Evolutionary conservation across 2,888 invertebrate species (phyloP), one percentile per base, ranked within the genome.

Genomic region (Clostera curtula): DNA sequence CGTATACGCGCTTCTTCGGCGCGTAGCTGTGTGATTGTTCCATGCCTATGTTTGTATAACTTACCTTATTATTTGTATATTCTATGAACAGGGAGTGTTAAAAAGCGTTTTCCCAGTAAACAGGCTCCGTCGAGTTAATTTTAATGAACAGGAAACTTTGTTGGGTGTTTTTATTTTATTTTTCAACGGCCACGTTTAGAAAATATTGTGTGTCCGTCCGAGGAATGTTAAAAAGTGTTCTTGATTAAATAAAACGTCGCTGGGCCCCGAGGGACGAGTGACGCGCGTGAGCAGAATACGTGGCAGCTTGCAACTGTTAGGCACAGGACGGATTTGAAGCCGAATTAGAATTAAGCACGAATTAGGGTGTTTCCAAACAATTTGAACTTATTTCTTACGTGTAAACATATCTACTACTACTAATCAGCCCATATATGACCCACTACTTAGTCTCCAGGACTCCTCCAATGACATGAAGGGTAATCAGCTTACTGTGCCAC

Each of bases 191-290:
- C 39, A 34, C 37, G 34, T 42, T 47, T 51, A 41, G 35, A 57
- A 74, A 77, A 73, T 70, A 76, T 74, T 57, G 65, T 63, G 56
- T 46, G 47, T 49, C 49, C 64, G 68, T 58, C 43, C 34, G 27
- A 52, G 51, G 82, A 82, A 80, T 80, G 64, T 71, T 77, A 79
- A 82, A 80, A 77, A 75, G 71, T 73, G 65, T 59, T 61, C 70
- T 71, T 80, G 79, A 80, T 82, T 79, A 79, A 80, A 82, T 79
- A 80, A 75, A 80, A 70, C 65, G 79, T 71, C 73, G 67, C 65
- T 49, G 52, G 50, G 52, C 52, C 50, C 48, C 45, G 43, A 40
- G 49, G 63, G 56, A n/a, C n/a, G n/a, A n/a, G n/a, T n/a, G 50
- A 37, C 43, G 42, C 58, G 52, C 54, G 58, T 44, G 25, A 43